Base-by-base conservation (phyloP, 2,797 vertebrate species). In the Knipowitschia caucasica region DNA sequence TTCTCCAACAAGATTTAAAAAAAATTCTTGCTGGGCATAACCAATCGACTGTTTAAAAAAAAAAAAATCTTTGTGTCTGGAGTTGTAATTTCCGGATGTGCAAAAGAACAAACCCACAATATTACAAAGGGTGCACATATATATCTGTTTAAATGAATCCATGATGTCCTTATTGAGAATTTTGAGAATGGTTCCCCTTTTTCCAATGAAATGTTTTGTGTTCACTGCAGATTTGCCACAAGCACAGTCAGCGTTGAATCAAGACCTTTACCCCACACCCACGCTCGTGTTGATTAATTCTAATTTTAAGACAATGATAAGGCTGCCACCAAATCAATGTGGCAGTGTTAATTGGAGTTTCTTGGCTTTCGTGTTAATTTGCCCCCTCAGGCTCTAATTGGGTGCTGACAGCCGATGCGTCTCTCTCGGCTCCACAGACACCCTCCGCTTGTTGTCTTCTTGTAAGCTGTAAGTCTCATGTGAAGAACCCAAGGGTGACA, bases 301-400 rank as follows among this genome's bases (percentile, higher is more conserved):
- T 80, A 75, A 82, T 78, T 79, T 85, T 84, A 85, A 77, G 70
- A 79, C 80, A 80, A 72, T 73, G 62, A 73, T 64, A 71, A 74
- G 75, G 69, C 66, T 62, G 69, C 74, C 76, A 80, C 63, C 72
- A 59, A 85, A 86, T 82, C 82, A 82, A 68, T 73, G 59, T 76
- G 75, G 73, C 64, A 64, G 72, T 85, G 77, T 85, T 88, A 86
- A 89, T 86, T 86, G 81, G 80, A 77, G 73, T 79, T 85, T 76
- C 70, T 77, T 64, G 21, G 73, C 62, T 66, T 73, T 69, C 5
- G 38, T 80, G 79, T 80, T 81, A 78, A 82, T 84, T 80, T 59
- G 50, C 56, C 59, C 70, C 75, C 69, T 65, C 72, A 7, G 38
- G 71, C 75, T 77, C 42, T 81, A 81, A 81, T 77, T 77, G 73